Conservation (phyloP, 2,113 vertebrate species). For the Polypterus bichir region DNA sequence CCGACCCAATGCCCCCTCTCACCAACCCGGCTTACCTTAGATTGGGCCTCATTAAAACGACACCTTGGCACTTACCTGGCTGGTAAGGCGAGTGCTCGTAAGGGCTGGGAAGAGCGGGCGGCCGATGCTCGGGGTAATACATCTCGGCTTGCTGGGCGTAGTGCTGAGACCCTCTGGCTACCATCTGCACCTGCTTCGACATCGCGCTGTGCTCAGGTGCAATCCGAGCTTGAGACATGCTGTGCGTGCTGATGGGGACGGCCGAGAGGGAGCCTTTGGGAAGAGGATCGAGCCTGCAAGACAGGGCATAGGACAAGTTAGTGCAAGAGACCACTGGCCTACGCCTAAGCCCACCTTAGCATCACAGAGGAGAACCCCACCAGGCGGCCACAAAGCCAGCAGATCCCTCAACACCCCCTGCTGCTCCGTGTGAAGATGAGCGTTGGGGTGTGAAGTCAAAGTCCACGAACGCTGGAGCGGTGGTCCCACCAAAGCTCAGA, state of each 20-base stretch:
- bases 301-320: background rate
- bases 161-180: conserved; percentile 67
- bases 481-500: too few species aligned
- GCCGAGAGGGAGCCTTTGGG: conserved; percentile 61
- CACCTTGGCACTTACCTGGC: conserved; percentile 46
- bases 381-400: too few species aligned
- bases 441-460: too few species aligned
- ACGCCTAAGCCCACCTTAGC: too few species aligned
- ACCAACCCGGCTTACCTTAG: too few species aligned
- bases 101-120: conserved; percentile 60
- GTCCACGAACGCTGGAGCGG: too few species aligned
- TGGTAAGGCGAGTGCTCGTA: conserved; percentile 77
- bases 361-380: too few species aligned
- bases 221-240: conserved; percentile 54
- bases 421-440: too few species aligned
- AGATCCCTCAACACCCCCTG: too few species aligned
- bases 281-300: conserved; percentile 60
- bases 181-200: conserved; percentile 72
- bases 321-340: too few species aligned
- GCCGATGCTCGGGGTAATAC: conserved; percentile 69
- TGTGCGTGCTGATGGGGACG: conserved; percentile 67
- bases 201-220: conserved; percentile 64
- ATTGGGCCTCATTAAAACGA: too few species aligned
- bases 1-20: too few species aligned
- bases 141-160: conserved; percentile 74